These are phyloP conservation scores for Salminus brasiliensis DNA, from an alignment of 2,113 vertebrate genomes.

Conservation along the genomic window DNA sequence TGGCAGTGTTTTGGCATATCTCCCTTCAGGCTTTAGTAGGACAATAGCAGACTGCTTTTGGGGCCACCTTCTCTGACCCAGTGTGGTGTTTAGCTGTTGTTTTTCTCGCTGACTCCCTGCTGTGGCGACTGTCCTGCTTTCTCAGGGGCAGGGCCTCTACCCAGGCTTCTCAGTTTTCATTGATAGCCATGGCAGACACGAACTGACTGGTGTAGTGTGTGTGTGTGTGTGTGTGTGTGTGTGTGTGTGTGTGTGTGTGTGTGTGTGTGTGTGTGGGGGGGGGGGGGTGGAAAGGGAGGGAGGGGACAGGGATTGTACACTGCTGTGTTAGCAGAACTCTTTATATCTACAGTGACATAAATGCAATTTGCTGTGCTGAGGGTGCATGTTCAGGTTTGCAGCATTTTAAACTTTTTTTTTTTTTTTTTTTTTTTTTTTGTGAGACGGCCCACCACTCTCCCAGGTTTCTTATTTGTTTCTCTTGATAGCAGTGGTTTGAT, in stretches of 20 bases:
- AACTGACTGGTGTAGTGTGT: slow-evolving; percentile 14
- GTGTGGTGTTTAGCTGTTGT: not conserved
- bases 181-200: slow-evolving; percentile 6
- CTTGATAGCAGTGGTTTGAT: not conserved
- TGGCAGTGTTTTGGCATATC: not conserved
- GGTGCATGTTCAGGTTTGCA: not conserved
- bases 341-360: slow-evolving; percentile 9
- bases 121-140: not conserved
- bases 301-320: not conserved
- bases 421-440: too few relatives aligned
- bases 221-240: not conserved
- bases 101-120: not conserved
- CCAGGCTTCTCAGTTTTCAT: slow-evolving; percentile 22
- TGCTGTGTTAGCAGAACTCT: slow-evolving; percentile 6
- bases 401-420: not conserved
- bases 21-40: not conserved
- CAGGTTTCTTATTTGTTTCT: not conserved
- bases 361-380: not conserved
- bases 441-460: too few relatives aligned
- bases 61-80: not conserved
- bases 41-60: not conserved
- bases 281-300: too few relatives aligned
- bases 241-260: slow-evolving; percentile 20
- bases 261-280: not conserved
- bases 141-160: not conserved